Percentiles rank a stretch among this genome's conserved stretches.
These are phyloP conservation scores for Ariopsis seemanni DNA, from an alignment of 2,113 vertebrate genomes.

Conservation along the genomic window DNA sequence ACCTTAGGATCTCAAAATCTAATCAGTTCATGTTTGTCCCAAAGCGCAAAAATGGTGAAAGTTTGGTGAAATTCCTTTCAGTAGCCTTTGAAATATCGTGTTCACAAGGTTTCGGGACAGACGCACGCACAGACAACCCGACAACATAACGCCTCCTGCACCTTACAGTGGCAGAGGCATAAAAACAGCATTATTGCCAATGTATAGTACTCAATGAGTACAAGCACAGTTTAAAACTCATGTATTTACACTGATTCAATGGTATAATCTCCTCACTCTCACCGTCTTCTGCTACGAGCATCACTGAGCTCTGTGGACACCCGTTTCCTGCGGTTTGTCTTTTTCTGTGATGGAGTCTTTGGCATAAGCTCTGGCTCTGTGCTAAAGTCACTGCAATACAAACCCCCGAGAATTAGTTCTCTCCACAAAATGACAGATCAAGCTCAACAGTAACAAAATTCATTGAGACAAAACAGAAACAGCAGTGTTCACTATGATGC, in stretches of 20 bases:
- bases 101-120: too few relatives aligned
- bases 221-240: not conserved
- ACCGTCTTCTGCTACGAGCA: constrained; percentile 77
- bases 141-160: too few relatives aligned
- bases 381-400: constrained; percentile 75
- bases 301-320: constrained; percentile 72
- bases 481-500: not conserved
- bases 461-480: too few relatives aligned
- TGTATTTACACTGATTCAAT: not conserved
- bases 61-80: too few relatives aligned
- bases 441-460: not conserved
- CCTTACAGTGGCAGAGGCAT: not conserved
- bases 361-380: constrained; percentile 90
- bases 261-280: constrained; percentile 12
- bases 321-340: constrained; percentile 79
- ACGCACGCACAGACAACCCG: too few relatives aligned
- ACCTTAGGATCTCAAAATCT: too few relatives aligned
- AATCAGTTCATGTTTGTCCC: too few relatives aligned
- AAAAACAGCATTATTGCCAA: not conserved
- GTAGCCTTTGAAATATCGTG: too few relatives aligned
- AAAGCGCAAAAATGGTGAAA: too few relatives aligned
- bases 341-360: constrained; percentile 94
- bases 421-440: not conserved
- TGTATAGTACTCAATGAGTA: not conserved
- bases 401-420: not conserved